Conservation (phyloP, 1,140 invertebrate species). For the Bombyx mori region ASM3026992v2 NC_085119.1:7922001-7922500, state of each 20-base stretch:
- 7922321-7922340: conserved; percentile 33
- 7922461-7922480: conserved; percentile 61
- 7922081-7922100: too few species aligned
- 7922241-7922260: conserved; percentile 16
- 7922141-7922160: too few species aligned
- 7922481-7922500: conserved; percentile 58
- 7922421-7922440: conserved; percentile 17
- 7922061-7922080: too few species aligned
- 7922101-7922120: too few species aligned
- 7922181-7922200: too few species aligned
- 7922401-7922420: conserved; percentile 9
- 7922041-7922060: too few species aligned
- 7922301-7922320: conserved; percentile 50
- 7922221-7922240: too few species aligned
- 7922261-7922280: conserved; percentile 46
- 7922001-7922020: too few species aligned
- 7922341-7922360: conserved; percentile 22
- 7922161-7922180: too few species aligned
- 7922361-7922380: conserved; percentile 12
- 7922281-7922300: conserved; percentile 51
- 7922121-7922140: too few species aligned
- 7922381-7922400: conserved; percentile 4
- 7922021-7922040: too few species aligned
- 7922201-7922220: too few species aligned
- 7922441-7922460: conserved; percentile 29